phyloP scores from a whole-genome alignment of 2,888 invertebrate species.

The Agonopterix arenella region DNA sequence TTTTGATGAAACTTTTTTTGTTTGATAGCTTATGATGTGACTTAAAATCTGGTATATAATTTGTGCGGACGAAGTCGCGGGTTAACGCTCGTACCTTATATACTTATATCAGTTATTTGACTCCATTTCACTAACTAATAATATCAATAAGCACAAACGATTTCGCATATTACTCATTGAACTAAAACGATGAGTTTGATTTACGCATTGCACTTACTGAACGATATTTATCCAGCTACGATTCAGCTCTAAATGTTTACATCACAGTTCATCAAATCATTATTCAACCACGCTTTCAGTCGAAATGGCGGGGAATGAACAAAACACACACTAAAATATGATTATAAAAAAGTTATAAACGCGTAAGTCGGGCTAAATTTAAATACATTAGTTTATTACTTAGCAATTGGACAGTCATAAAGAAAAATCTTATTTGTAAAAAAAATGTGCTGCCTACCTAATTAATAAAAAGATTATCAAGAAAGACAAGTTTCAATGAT shows the following conservation, averaged over 20 bases:
- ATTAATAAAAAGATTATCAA: too few species aligned
- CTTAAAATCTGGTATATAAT: too few species aligned
- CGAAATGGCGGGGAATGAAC: conserved; percentile 33
- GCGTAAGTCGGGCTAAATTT: conserved; percentile 48
- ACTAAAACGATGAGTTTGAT: conserved; percentile 21
- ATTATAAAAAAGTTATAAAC: conserved; percentile 67
- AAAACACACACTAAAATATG: conserved; percentile 49
- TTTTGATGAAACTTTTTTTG: too few species aligned
- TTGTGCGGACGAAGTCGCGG: too few species aligned
- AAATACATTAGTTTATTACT: conserved; percentile 71
- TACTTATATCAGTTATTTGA: too few species aligned
- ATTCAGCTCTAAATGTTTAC: conserved; percentile 17
- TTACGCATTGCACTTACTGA: conserved; percentile 28
- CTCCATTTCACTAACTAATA: too few species aligned
- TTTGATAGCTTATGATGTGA: too few species aligned
- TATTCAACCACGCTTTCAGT: conserved; percentile 26
- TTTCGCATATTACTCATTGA: too few species aligned
- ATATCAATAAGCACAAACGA: too few species aligned
- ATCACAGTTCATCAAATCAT: conserved; percentile 42
- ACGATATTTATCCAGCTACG: conserved; percentile 19
- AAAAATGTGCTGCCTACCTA: too few species aligned
- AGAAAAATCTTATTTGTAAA: conserved; percentile 20
- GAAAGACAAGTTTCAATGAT: too few species aligned
- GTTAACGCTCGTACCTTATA: too few species aligned
- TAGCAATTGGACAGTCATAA: conserved; percentile 28